A percentile compares a stretch with the other conserved stretches of the same genome.
Conservation (phyloP, 2,888 invertebrate species). For the Hirtodrosophila trivittata region DNA sequence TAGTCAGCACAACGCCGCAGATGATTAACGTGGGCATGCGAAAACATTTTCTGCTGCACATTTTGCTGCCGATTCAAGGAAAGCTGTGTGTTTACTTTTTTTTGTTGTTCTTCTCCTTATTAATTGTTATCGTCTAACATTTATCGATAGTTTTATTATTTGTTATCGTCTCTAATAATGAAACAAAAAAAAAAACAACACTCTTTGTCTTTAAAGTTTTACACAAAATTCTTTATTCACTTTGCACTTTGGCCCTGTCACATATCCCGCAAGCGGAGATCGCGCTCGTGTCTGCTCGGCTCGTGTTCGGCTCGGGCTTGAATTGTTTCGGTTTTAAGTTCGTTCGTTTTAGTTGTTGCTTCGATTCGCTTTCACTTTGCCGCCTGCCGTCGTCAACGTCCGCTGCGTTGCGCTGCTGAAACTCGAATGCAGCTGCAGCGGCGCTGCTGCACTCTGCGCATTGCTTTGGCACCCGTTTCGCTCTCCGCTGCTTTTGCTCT, state of each 20-base stretch:
- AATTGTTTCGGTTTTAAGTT: constrained; percentile 2
- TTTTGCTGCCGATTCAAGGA: constrained; percentile 65
- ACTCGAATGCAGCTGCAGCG: constrained; percentile 68
- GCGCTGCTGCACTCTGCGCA: constrained; percentile 49
- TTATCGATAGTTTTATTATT: background rate
- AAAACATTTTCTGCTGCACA: constrained; percentile 83
- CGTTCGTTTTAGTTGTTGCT: constrained; percentile 8
- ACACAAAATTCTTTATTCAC: constrained; percentile 1
- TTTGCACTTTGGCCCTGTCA: constrained; percentile 27
- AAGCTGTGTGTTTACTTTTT: too few relatives aligned
- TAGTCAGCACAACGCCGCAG: constrained; percentile 84
- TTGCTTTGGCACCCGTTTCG: constrained; percentile 30
- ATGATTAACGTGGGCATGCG: constrained; percentile 83
- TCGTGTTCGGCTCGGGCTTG: too few relatives aligned
- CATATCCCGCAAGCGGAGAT: constrained; percentile 4
- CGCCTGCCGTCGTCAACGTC: constrained; percentile 48
- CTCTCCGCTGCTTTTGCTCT: constrained; percentile 10
- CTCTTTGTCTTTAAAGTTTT: background rate
- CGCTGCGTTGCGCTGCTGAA: constrained; percentile 57
- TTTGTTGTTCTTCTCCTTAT: constrained; percentile 2
- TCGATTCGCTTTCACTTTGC: constrained; percentile 42
- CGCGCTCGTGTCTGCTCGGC: constrained; percentile 6
- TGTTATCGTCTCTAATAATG: too few relatives aligned
- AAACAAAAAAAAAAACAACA: background rate
- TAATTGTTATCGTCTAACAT: constrained; percentile 12